Evolutionary conservation across 2,888 invertebrate species (phyloP).

Genomic region (Tipula lateralis): DNA sequence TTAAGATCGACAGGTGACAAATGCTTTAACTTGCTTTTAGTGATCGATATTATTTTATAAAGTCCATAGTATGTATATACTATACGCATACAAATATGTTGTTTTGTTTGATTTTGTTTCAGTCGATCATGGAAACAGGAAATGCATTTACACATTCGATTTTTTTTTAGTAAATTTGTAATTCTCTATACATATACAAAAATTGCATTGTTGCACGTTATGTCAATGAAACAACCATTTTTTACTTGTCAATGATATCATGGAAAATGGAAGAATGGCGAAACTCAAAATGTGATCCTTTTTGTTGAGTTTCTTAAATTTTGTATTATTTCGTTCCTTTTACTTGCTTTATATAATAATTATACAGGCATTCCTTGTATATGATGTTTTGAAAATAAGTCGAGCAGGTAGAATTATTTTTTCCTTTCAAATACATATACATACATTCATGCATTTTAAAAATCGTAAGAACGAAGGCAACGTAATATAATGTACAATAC

Average conservation of each 20-base stretch:
- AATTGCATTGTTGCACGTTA: not conserved
- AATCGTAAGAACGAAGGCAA: not conserved
- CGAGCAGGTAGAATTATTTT: constrained; percentile 7
- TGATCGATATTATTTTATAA: not conserved
- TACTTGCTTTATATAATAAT: not conserved
- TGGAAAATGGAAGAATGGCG: not conserved
- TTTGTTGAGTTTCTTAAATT: not conserved
- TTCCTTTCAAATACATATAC: not conserved
- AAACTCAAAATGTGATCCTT: not conserved
- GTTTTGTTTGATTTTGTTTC: not conserved
- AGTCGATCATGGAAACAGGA: not conserved
- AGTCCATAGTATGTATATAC: no score
- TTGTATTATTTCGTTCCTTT: not conserved
- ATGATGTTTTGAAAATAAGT: not conserved
- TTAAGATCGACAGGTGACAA: not conserved
- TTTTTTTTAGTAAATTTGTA: not conserved
- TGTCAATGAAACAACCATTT: not conserved
- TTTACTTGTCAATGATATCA: not conserved
- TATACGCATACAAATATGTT: no score
- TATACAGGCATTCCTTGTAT: not conserved
- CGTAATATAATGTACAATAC: no score
- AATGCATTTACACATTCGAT: not conserved
- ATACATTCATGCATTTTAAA: no score
- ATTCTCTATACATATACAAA: no score
- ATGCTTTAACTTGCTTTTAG: not conserved